Percentiles rank a stretch among this genome's conserved stretches.
Evolutionary conservation across 2,888 invertebrate genomes (phyloP).

Genomic region (Ormia ochracea): DNA sequence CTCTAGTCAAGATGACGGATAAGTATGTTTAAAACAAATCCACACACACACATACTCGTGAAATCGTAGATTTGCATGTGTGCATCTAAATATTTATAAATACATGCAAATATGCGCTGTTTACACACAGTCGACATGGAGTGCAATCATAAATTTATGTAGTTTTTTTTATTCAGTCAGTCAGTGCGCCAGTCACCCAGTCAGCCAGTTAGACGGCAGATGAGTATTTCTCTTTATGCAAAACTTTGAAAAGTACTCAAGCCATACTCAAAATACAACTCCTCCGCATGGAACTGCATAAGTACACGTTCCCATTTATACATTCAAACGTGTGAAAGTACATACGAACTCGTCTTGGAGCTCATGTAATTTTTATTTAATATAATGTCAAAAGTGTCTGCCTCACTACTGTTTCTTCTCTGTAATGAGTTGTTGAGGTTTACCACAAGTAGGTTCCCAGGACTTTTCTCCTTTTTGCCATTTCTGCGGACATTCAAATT

Average conservation of each 20-base stretch:
- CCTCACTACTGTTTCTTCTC: not conserved
- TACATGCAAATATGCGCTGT: slow-evolving; percentile 7
- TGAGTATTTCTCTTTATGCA: slow-evolving; percentile 43
- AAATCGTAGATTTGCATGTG: slow-evolving; percentile 7
- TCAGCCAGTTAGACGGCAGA: slow-evolving; percentile 25
- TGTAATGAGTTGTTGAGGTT: not conserved
- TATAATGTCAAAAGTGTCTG: slow-evolving; percentile 55
- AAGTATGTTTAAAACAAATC: slow-evolving; percentile 2
- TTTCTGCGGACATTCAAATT: too few relatives aligned
- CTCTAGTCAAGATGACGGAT: not conserved
- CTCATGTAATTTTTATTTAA: slow-evolving; percentile 57
- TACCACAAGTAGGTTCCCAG: not conserved
- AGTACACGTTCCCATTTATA: too few relatives aligned
- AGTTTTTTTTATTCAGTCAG: slow-evolving; percentile 20
- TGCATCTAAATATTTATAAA: slow-evolving; percentile 19
- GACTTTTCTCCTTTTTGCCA: not conserved
- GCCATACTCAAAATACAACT: slow-evolving; percentile 30
- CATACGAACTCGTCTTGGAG: slow-evolving; percentile 8
- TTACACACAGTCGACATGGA: slow-evolving; percentile 6
- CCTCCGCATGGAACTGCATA: not conserved
- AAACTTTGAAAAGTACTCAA: slow-evolving; percentile 45
- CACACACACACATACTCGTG: not conserved
- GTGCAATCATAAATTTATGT: slow-evolving; percentile 25
- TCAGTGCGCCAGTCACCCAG: not conserved
- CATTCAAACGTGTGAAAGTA: too few relatives aligned